Base-by-base conservation (phyloP, 2,797 vertebrate genomes). In the Synanceia verrucosa region DNA sequence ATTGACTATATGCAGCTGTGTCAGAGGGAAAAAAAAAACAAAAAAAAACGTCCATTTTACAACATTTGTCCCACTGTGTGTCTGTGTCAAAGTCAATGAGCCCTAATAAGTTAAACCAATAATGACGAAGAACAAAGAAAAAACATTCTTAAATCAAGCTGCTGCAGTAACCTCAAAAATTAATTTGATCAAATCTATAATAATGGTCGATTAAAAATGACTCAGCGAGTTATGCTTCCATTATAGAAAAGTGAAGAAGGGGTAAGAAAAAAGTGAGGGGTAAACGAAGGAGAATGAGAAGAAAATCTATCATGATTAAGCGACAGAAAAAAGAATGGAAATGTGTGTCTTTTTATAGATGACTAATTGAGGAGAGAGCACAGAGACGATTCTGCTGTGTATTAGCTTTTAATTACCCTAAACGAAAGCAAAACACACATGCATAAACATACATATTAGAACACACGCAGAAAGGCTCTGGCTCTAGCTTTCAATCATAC, bases 341-440 rank as follows among this genome's bases (percentile, higher is more conserved):
- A 73, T 68, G 69, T 58, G 71, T 63, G 73, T 69, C 85, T 87
- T 87, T 90, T 89, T 83, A 82, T 84, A 90, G 88, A 91, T 69
- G 73, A 74, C 70, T 88, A 91, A 91, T 92, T 91, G 89, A 85
- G 78, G 62, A 75, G 87, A 85, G 79, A 79, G 81, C 65, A 58
- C 79, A 76, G 70, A 83, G 86, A 75, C 57, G 57, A 85, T 91
- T 90, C 73, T 89, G 61, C 72, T 48, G 66, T 73, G 82, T 85
- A 92, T 93, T 91, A 91, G 83, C 86, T 87, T 79, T 92, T 92
- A 93, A 93, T 93, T 91, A 89, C 78, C 59, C 72, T 83, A 86
- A 89, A 88, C 55, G 29, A 83, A 83, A 84, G 80, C 74, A 86
- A 84, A 76, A 87, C 66, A 73, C 78, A 82, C 74, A 80, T 46